A percentile compares a stretch with the other conserved stretches of the same genome.
These are phyloP conservation scores for Spilarctia lutea DNA, from an alignment of 2,888 invertebrate genomes.

Conservation along the genomic window DNA sequence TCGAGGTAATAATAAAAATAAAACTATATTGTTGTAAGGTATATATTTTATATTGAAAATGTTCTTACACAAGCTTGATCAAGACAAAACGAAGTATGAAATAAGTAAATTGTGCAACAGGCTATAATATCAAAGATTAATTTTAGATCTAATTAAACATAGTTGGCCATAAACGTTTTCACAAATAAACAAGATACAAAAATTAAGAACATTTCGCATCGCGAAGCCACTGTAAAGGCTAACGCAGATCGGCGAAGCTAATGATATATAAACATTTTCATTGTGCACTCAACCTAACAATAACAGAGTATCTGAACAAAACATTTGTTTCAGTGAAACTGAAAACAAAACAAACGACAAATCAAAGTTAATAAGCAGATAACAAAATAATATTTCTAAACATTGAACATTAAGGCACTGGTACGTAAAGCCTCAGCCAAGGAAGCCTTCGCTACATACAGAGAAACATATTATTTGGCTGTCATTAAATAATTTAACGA, in stretches of 20 bases:
- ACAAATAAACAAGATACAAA: slow-evolving; percentile 55
- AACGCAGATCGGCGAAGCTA: slow-evolving; percentile 43
- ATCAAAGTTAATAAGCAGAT: slow-evolving; percentile 31
- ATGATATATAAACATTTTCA: slow-evolving; percentile 20
- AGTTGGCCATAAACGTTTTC: slow-evolving; percentile 61
- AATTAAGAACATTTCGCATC: slow-evolving; percentile 48
- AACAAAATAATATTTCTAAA: slow-evolving; percentile 42
- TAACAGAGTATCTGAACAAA: slow-evolving; percentile 40
- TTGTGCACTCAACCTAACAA: slow-evolving; percentile 49
- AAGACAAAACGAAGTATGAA: slow-evolving; percentile 67
- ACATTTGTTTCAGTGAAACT: slow-evolving; percentile 37
- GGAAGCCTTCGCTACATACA: slow-evolving; percentile 24
- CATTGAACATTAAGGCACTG: slow-evolving; percentile 69
- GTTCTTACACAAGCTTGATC: slow-evolving; percentile 73
- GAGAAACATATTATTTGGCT: slow-evolving; percentile 22
- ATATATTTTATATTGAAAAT: slow-evolving; percentile 62
- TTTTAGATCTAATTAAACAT: slow-evolving; percentile 53
- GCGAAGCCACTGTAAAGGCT: slow-evolving; percentile 34
- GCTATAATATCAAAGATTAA: slow-evolving; percentile 63
- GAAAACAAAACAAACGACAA: slow-evolving; percentile 38
- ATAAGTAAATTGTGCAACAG: slow-evolving; percentile 76
- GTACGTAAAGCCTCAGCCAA: slow-evolving; percentile 51
- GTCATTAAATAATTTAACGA: slow-evolving; percentile 25
- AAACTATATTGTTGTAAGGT: slow-evolving; percentile 29
- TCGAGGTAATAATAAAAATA: slow-evolving; percentile 11